phyloP scores from a whole-genome alignment of 2,888 invertebrate genomes.

The Chrysolina americana region DNA sequence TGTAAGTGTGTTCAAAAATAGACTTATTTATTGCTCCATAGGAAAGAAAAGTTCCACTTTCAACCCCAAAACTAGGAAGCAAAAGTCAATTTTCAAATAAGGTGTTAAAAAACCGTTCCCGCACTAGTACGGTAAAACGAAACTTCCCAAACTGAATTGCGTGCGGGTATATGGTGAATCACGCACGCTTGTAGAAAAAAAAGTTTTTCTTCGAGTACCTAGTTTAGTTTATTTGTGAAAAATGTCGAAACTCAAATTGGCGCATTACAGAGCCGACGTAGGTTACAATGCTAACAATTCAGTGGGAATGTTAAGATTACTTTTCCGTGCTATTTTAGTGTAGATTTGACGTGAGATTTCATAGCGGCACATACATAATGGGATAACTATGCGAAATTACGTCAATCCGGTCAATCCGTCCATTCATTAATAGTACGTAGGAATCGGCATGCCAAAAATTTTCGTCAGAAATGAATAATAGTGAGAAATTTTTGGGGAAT shows the following conservation, averaged over 20 bases:
- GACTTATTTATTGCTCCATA: no score
- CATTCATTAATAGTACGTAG: conserved; percentile 48
- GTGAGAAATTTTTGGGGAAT: neutral
- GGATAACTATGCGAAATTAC: conserved; percentile 33
- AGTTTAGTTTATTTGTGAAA: neutral
- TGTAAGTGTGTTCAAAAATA: no score
- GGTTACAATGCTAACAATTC: conserved; percentile 25
- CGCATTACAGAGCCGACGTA: conserved; percentile 17
- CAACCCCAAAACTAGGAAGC: no score
- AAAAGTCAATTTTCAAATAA: no score
- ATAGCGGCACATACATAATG: conserved; percentile 28
- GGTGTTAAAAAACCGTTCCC: no score
- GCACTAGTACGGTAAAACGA: no score
- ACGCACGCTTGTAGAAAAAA: no score
- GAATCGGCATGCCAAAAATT: conserved; percentile 40
- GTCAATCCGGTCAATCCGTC: conserved; percentile 45
- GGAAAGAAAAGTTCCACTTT: no score
- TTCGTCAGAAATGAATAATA: neutral
- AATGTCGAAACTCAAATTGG: conserved; percentile 1
- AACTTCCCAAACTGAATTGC: no score
- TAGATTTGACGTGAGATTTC: conserved; percentile 29
- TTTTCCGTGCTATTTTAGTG: conserved; percentile 31
- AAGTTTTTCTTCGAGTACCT: neutral
- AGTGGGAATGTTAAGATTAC: conserved; percentile 7
- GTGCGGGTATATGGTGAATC: no score